Evolutionary conservation across 2,888 invertebrate species (phyloP), one percentile per base, ranked within the genome.

Genomic region (Temnothorax unifasciatus): DNA sequence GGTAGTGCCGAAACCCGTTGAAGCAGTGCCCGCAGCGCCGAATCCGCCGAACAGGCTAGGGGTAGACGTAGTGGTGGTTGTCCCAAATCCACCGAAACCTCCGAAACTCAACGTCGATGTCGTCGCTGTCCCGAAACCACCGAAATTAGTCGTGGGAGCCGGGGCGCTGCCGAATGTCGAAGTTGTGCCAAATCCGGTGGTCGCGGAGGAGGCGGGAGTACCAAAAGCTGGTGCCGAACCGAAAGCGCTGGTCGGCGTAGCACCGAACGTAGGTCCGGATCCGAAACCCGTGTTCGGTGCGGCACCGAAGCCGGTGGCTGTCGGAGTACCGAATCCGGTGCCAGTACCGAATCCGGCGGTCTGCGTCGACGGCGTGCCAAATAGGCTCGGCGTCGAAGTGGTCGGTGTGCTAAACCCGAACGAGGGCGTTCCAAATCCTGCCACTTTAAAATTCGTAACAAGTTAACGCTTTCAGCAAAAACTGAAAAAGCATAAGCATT

Each of bases 1-100:
- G 85, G 90, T 94, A 0, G 93, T 89, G 9, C 94, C 94, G 86
- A 96, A 95, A 0, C 95, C 95, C 6, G 95, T 93, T 8, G 94
- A 92, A 21, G 95, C 92, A n/a, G 92, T 90, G 9, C 95, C 95
- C 25, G 96, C 94, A 3, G 95, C 90, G 0, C 96, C 95, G 84
- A 96, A 93, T 1, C 95, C 95, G 44, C 96, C 96, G 93, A 96
- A 96, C n/a, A 95, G 93, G 0, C 92, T 94, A 90, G 94, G 95
- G 83, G 90, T 94, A 1, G 95, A 92, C 3, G 94, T 92, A 11
- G 94, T 91, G 8, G 93, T 90, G 50, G 94, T 93, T n/a, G 93
- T 86, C 21, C 94, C 92, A 86, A 93, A 93, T 47, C 91, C 89
- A 50, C 93, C 93, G 85, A 95, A 94, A 75, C 92, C 90, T 81